Percentiles rank a stretch among this genome's conserved stretches.
phyloP scores from a whole-genome alignment of 1,140 invertebrate genomes.

The Rhyacophila brunnea region DNA sequence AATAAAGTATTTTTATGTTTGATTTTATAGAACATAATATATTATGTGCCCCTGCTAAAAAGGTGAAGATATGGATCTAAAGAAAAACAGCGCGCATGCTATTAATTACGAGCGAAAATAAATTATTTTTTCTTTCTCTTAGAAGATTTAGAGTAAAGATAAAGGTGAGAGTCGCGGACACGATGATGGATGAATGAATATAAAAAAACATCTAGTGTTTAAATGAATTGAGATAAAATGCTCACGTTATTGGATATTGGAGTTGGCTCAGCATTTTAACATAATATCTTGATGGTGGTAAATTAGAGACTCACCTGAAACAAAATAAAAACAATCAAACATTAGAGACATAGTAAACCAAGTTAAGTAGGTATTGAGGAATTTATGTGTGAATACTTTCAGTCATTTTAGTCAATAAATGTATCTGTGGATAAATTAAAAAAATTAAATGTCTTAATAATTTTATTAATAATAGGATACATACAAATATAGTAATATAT shows the following conservation, averaged over 20 bases:
- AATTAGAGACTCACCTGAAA: slow-evolving; percentile 10
- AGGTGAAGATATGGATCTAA: not conserved
- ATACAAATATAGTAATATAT: no score
- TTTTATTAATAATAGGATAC: no score
- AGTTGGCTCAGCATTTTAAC: no score
- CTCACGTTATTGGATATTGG: slow-evolving; percentile 5
- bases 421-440: no score
- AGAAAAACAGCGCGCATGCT: not conserved
- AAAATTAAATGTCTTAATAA: no score
- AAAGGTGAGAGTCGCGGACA: not conserved
- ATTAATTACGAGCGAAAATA: not conserved
- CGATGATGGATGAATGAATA: slow-evolving; percentile 11
- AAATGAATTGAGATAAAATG: slow-evolving; percentile 10
- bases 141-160: slow-evolving; percentile 4
- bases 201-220: not conserved
- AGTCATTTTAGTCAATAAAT: no score
- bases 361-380: no score
- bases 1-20: no score
- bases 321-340: not conserved
- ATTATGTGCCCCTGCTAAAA: no score
- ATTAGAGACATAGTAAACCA: not conserved
- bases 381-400: no score
- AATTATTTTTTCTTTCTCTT: not conserved
- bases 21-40: no score
- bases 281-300: not conserved